Evolutionary conservation across 2,113 vertebrate genomes (phyloP).

Genomic region (Archocentrus centrarchus): DNA sequence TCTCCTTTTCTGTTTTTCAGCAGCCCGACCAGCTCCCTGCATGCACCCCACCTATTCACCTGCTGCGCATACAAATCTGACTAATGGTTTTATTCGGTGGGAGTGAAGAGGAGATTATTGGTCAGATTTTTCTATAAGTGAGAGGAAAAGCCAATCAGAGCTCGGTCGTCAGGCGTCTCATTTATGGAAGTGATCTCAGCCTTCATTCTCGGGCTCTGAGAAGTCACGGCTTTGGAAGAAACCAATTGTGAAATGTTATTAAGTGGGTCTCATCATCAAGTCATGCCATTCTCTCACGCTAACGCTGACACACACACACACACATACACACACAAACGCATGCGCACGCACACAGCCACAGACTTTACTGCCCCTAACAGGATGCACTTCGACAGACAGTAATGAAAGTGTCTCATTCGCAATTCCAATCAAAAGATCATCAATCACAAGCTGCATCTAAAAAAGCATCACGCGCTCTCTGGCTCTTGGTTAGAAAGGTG

Average conservation of each 20-base stretch:
- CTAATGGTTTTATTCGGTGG: slow-evolving; percentile 55
- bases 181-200: slow-evolving; percentile 55
- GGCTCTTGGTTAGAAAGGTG: slow-evolving; percentile 39
- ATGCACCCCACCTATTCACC: slow-evolving; percentile 16
- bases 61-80: slow-evolving; percentile 49
- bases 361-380: slow-evolving; percentile 73
- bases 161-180: slow-evolving; percentile 50
- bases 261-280: slow-evolving; percentile 69
- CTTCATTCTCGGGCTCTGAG: slow-evolving; percentile 50
- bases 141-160: slow-evolving; percentile 48
- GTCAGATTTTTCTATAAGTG: slow-evolving; percentile 42
- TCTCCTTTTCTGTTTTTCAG: not conserved
- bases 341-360: slow-evolving; percentile 30
- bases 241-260: slow-evolving; percentile 75
- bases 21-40: not conserved
- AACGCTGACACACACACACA: not conserved
- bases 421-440: slow-evolving; percentile 82
- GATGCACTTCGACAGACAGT: slow-evolving; percentile 77
- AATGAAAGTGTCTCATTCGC: slow-evolving; percentile 82
- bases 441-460: slow-evolving; percentile 73
- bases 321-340: slow-evolving; percentile 3
- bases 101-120: slow-evolving; percentile 52
- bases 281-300: slow-evolving; percentile 40
- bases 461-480: slow-evolving; percentile 38
- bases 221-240: slow-evolving; percentile 46